Base-by-base conservation (phyloP, 1,140 invertebrate species). In the Chelonus insularis region DNA sequence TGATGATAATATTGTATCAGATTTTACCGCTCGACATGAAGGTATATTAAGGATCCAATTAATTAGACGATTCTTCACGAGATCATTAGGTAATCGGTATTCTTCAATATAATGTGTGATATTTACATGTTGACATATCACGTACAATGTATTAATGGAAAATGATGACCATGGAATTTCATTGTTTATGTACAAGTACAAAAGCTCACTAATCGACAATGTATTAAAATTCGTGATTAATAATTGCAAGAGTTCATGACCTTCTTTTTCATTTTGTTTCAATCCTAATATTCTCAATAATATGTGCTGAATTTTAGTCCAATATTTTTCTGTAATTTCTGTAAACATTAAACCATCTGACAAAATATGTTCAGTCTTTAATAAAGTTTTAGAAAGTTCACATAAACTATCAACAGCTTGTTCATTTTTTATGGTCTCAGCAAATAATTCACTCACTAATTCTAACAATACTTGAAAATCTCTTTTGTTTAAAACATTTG, bases 291-390 rank as follows among this genome's bases (percentile, higher is more conserved):
- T 66, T 60, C 75, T 79, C 48, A 68, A 74, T 68, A 65, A 29
- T 45, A 47, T 72, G 57, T 83, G 78, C 70, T 75, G 80, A 12
- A 83, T 73, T 47, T 77, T 69, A 29, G 68, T 70, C 82, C 82
- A 84, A 11, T 77, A 64, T 52, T 61, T 62, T 48, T 47, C 62
- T 0, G 63, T 50, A 21, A 64, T 66, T 34, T 70, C 32, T 12
- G 34, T 48, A 57, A 64, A n/a, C 70, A 68, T 14, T 21, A 21
- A 52, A 23, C 62, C 43, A 1, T 54, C 6, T 32, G 41, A 63
- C 41, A 74, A 60, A 56, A 50, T 25, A 9, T 60, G 57, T 68
- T 80, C 70, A 37, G 74, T 72, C 39, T 74, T 52, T 36, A 80
- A 41, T 12, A 84, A 57, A 34, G 75, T 66, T 8, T 59, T 57